These are phyloP conservation scores for Saimiri boliviensis DNA, from an alignment of 2,113 vertebrate genomes.

Conservation along the genomic window DNA sequence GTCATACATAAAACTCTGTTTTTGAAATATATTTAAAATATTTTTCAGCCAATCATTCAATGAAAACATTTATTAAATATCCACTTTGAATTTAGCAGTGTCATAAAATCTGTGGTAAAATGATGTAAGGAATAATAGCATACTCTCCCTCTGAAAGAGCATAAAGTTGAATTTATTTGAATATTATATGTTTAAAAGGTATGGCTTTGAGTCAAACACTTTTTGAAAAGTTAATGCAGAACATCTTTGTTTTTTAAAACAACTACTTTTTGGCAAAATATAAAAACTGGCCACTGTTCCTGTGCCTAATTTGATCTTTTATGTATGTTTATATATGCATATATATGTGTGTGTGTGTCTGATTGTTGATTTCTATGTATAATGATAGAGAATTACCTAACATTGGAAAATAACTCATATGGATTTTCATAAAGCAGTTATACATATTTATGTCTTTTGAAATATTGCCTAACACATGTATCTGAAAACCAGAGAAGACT, in stretches of 20 bases:
- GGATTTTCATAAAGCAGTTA: neutral
- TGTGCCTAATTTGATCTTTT: neutral
- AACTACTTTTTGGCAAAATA: neutral
- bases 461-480: conserved; percentile 6
- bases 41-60: neutral
- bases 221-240: neutral
- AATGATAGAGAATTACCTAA: neutral
- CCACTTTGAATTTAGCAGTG: neutral
- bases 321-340: neutral
- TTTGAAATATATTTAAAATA: neutral
- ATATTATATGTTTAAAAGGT: neutral
- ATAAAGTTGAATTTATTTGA: neutral
- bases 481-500: conserved; percentile 47
- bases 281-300: neutral
- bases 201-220: neutral
- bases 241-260: conserved; percentile 29
- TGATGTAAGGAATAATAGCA: neutral
- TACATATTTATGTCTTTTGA: conserved; percentile 31
- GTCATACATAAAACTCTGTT: neutral
- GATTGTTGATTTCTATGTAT: neutral
- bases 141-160: neutral
- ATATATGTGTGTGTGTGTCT: neutral
- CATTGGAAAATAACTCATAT: neutral
- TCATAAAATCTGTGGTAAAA: conserved; percentile 9
- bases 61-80: neutral